Conservation (phyloP, 2,797 vertebrate species). For the Ficedula albicollis region DNA sequence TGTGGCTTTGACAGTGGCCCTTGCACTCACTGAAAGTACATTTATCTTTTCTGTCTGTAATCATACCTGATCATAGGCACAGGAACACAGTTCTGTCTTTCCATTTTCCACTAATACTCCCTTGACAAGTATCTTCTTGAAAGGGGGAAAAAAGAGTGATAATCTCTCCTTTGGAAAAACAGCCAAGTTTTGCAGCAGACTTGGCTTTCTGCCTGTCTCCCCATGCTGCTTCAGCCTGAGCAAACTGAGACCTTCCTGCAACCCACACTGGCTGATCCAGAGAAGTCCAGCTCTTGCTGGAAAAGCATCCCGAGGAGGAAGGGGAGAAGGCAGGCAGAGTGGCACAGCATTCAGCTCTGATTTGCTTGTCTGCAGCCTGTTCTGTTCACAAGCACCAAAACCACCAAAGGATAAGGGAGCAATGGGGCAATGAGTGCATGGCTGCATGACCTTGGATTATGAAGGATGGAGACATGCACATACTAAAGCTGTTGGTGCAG, state of each 20-base stretch:
- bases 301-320: background rate
- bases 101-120: slow-evolving; percentile 41
- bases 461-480: background rate
- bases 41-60: slow-evolving; percentile 41
- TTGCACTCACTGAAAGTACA: background rate
- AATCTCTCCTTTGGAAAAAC: slow-evolving; percentile 27
- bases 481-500: background rate
- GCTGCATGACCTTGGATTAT: rapidly evolving
- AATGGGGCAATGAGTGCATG: background rate
- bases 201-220: slow-evolving; percentile 8
- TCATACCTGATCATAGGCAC: slow-evolving; percentile 28
- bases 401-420: background rate
- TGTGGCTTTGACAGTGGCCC: background rate
- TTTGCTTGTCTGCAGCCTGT: background rate
- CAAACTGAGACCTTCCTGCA: background rate
- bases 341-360: background rate
- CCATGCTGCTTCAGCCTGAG: background rate
- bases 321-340: background rate
- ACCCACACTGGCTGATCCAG: rapidly evolving
- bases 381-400: background rate
- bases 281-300: background rate
- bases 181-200: background rate
- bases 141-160: slow-evolving; percentile 2
- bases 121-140: slow-evolving; percentile 6
- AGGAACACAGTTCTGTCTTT: slow-evolving; percentile 15